phyloP scores from a whole-genome alignment of 2,888 invertebrate species.

The Gortyna flavago region DNA sequence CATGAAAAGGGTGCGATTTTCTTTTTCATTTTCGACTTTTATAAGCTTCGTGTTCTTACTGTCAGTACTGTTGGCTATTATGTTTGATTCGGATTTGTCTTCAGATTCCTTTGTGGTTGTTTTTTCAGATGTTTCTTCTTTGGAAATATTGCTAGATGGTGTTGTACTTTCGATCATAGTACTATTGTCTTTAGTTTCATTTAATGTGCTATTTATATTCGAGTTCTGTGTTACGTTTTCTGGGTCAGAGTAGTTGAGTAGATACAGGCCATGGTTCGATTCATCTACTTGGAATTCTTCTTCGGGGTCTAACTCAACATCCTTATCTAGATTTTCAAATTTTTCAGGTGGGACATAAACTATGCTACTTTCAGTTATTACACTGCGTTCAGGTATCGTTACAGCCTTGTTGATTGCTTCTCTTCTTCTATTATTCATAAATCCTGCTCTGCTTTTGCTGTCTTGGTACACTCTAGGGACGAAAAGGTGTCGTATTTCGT shows the following conservation, averaged over 20 bases:
- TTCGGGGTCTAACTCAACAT: conserved; percentile 86
- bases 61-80: conserved; percentile 82
- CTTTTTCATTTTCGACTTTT: conserved; percentile 82
- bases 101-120: conserved; percentile 71
- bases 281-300: conserved; percentile 90
- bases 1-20: conserved; percentile 90
- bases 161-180: conserved; percentile 72
- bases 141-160: conserved; percentile 57
- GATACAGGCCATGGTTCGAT: conserved; percentile 88
- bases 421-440: conserved; percentile 83
- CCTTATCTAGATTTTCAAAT: conserved; percentile 85
- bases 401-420: conserved; percentile 76
- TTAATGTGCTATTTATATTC: conserved; percentile 73
- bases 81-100: conserved; percentile 78
- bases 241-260: conserved; percentile 87
- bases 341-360: conserved; percentile 87
- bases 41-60: conserved; percentile 75
- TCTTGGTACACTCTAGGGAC: conserved; percentile 84
- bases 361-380: conserved; percentile 80
- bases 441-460: conserved; percentile 83
- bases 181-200: conserved; percentile 72
- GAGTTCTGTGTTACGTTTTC: conserved; percentile 82
- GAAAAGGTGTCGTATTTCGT: conserved; percentile 86
- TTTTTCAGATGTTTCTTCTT: conserved; percentile 69
- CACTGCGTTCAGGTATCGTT: conserved; percentile 71